Base-by-base conservation (phyloP, 92 coral and sea anemone genomes). In the Zoanthus solanderi region DNA sequence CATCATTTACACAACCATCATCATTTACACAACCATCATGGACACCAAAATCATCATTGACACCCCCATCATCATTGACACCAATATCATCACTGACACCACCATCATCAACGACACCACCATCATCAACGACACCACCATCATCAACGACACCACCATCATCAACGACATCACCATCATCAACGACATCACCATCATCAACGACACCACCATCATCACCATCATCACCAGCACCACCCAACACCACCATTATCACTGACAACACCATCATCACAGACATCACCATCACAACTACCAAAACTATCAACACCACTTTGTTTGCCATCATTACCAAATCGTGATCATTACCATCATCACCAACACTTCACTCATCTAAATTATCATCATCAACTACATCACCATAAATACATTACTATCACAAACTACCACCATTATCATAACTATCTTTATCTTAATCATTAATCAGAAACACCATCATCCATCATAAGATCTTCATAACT, bases 171-270 rank as follows among this genome's bases (percentile, higher is more conserved):
- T 16, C 31, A 11, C 0, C 16, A 5, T n/a, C 5, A 61, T 15
- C 2, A 61, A 0, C 1, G 17, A 4, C 29, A 63, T 11, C n/a
- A 63, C 0, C 69, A 37, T 58, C 0, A 76, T 34, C 3, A 3
- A 34, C 42, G 3, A 1, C 3, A 34, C 42, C 42, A 34, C 14
- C 18, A 63, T 1, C 29, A 63, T 1, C 69, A 63, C 1, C 16
- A 78, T 67, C 13, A 52, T 42, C n/a, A n/a, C 31, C 71, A 56
- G 5, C 84, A 79, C 23, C 84, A 79, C 34, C 42, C n/a, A 0
- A 32, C 56, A 78, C 57, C 83, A 78, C n/a, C 0, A 78, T 4
- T 34, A 47, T 46, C 31, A 78, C 10, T 66, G 50, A 8, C 28
- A 78, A 1, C 31, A 11, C 0, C 16, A 5, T n/a, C 5, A 61